Percentiles rank a stretch among this genome's conserved stretches.
Conservation (phyloP, 2,113 vertebrate species). For the Lasiurus borealis region DNA sequence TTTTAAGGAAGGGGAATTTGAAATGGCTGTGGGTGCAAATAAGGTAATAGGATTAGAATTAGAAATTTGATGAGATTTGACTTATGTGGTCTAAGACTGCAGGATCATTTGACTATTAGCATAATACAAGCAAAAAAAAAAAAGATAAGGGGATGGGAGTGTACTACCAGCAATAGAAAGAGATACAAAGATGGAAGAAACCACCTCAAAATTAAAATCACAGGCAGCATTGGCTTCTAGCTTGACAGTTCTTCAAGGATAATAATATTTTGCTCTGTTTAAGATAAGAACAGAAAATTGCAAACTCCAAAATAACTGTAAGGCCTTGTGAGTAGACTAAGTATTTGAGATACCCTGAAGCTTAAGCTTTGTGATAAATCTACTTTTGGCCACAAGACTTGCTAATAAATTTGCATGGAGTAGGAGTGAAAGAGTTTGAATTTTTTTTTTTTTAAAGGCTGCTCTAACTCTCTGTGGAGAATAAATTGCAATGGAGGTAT, state of each 20-base stretch:
- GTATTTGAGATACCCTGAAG: not conserved
- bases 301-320: not conserved
- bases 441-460: not conserved
- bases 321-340: not conserved
- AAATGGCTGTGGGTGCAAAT: not conserved
- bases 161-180: not conserved
- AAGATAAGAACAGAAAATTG: conserved; percentile 13
- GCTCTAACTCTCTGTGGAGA: not conserved
- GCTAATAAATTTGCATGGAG: not conserved
- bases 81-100: not conserved
- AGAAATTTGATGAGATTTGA: not conserved
- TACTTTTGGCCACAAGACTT: not conserved
- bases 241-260: not conserved
- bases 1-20: not conserved
- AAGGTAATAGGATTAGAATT: not conserved
- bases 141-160: not conserved
- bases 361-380: not conserved
- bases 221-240: not conserved
- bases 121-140: not conserved
- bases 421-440: fast-evolving
- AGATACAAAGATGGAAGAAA: not conserved
- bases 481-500: not conserved
- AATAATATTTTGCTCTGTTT: not conserved
- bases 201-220: not conserved
- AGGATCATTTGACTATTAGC: not conserved